A percentile compares a stretch with the other conserved stretches of the same genome.
These are phyloP conservation scores for Maccullochella peelii DNA, from an alignment of 2,113 vertebrate species.

Conservation along the genomic window DNA sequence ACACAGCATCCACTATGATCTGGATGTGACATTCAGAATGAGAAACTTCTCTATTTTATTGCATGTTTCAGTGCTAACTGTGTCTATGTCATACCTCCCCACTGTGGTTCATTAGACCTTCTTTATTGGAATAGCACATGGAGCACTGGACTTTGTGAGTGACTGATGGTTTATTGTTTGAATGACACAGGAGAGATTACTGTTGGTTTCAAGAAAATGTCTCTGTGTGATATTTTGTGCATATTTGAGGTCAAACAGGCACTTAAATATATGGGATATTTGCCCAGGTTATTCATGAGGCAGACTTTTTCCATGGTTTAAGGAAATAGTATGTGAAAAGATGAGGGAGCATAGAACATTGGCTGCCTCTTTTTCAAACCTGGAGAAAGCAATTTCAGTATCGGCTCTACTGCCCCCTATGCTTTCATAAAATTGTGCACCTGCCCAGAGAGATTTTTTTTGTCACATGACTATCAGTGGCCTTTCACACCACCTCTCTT, in stretches of 20 bases:
- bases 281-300: constrained; percentile 55
- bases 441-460: constrained; percentile 64
- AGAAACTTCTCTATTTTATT: constrained; percentile 21
- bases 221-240: constrained; percentile 56
- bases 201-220: constrained; percentile 50
- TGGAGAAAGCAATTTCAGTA: constrained; percentile 12
- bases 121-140: constrained; percentile 55
- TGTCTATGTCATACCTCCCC: constrained; percentile 33
- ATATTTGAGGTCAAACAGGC: constrained; percentile 67
- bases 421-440: constrained; percentile 73
- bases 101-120: constrained; percentile 32
- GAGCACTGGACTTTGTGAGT: constrained; percentile 25
- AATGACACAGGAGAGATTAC: constrained; percentile 59
- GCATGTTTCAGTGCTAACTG: constrained; percentile 9
- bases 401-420: constrained; percentile 4
- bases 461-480: constrained; percentile 55
- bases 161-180: constrained; percentile 58
- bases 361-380: constrained; percentile 38
- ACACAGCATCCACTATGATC: constrained; percentile 19
- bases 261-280: constrained; percentile 59
- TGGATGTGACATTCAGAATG: constrained; percentile 12
- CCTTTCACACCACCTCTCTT: constrained; percentile 64
- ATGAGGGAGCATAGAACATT: constrained; percentile 39
- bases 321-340: constrained; percentile 57
- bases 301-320: constrained; percentile 59